A percentile compares a stretch with the other conserved stretches of the same genome.
Evolutionary conservation across 2,797 vertebrate species (phyloP).

Genomic region (Odontamblyopus rebecca): DNA sequence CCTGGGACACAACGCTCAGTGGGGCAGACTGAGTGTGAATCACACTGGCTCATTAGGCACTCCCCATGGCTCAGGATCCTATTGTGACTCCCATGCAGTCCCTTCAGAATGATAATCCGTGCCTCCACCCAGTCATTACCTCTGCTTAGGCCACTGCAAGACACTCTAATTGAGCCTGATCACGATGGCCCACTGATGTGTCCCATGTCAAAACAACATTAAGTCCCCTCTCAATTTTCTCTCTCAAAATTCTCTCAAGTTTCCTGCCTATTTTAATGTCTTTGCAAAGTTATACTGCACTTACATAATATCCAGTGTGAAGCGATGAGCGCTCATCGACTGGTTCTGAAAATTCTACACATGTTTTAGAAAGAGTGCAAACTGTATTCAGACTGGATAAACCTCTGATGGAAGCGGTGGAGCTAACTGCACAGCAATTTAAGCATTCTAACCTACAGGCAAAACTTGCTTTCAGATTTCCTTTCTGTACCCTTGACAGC

Average conservation of each 20-base stretch:
- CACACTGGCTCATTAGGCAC: conserved; percentile 71
- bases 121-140: conserved; percentile 60
- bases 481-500: conserved; percentile 38
- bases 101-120: conserved; percentile 45
- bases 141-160: conserved; percentile 62
- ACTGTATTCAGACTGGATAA: conserved; percentile 25
- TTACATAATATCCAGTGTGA: conserved; percentile 4
- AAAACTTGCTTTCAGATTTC: conserved; percentile 15
- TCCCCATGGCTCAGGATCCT: conserved; percentile 61
- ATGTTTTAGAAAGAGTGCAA: conserved; percentile 7
- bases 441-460: conserved; percentile 26
- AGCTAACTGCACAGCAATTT: conserved; percentile 30
- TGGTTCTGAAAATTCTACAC: conserved; percentile 20
- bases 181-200: conserved; percentile 58
- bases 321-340: conserved; percentile 17
- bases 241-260: neutral
- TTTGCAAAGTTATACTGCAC: conserved; percentile 29
- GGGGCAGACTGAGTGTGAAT: conserved; percentile 71
- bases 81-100: conserved; percentile 55
- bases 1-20: conserved; percentile 60
- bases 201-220: conserved; percentile 66
- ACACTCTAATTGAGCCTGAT: conserved; percentile 70
- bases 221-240: conserved; percentile 24
- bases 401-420: conserved; percentile 27
- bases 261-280: conserved; percentile 22